Conservation (phyloP, 2,113 vertebrate genomes). For the Perca fluviatilis region DNA sequence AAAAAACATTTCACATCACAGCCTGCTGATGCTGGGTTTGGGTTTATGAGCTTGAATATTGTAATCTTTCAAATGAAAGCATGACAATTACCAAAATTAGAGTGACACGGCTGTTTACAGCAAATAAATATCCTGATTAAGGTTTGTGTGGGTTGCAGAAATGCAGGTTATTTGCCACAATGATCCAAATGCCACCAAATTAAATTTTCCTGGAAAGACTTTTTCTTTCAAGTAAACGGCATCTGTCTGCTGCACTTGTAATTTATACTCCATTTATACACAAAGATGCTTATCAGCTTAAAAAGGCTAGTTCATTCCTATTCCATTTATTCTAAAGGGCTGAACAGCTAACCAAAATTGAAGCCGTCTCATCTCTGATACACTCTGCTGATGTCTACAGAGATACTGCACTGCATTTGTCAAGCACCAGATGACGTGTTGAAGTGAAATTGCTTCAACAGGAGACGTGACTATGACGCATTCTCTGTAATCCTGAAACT, state of each 20-base stretch:
- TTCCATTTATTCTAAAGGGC: neutral
- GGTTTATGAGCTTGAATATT: constrained; percentile 7
- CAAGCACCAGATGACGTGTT: neutral
- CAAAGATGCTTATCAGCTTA: neutral
- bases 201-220: constrained; percentile 9
- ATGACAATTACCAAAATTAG: constrained; percentile 48
- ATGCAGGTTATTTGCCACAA: constrained; percentile 17
- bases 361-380: neutral
- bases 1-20: constrained; percentile 11
- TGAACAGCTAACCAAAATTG: neutral
- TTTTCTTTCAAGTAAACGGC: neutral
- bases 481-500: neutral
- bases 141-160: constrained; percentile 44
- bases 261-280: neutral
- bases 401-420: neutral
- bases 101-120: constrained; percentile 40
- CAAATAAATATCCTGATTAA: constrained; percentile 42
- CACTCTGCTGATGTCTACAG: neutral
- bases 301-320: neutral
- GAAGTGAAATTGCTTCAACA: neutral
- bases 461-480: constrained; percentile 12
- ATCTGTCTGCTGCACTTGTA: neutral
- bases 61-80: constrained; percentile 31
- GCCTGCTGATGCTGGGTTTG: neutral
- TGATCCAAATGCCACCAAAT: constrained; percentile 24